phyloP scores from a whole-genome alignment of 1,140 invertebrate genomes.

The Homalodisca vitripennis region DNA sequence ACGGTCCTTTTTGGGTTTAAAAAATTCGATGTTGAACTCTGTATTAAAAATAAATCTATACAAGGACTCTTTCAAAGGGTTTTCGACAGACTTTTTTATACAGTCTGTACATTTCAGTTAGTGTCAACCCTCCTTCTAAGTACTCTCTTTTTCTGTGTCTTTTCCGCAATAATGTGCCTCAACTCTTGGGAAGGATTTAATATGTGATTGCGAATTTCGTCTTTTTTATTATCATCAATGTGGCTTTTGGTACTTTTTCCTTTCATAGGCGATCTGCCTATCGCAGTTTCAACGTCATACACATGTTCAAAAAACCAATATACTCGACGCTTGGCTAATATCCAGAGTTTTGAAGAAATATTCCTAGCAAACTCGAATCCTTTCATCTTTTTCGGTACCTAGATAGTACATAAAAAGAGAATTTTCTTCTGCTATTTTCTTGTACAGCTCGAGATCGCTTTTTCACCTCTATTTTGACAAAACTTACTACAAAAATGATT shows the following conservation, averaged over 20 bases:
- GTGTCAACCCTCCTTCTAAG: no score
- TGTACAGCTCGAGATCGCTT: not conserved
- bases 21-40: no score
- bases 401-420: not conserved
- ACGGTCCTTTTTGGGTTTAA: no score
- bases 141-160: no score
- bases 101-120: no score
- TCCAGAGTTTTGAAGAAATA: slow-evolving; percentile 9
- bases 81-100: no score
- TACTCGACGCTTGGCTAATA: not conserved
- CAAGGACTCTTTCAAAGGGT: no score
- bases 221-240: not conserved
- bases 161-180: not conserved
- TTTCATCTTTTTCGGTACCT: not conserved
- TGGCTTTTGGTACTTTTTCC: not conserved
- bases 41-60: no score
- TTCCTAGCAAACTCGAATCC: not conserved
- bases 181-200: not conserved
- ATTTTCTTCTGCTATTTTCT: slow-evolving; percentile 4
- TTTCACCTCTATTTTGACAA: not conserved
- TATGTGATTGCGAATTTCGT: not conserved
- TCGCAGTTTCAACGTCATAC: not conserved
- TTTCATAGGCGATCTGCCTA: not conserved
- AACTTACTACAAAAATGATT: slow-evolving; percentile 10
- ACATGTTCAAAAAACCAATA: slow-evolving; percentile 7